These are phyloP conservation scores for Salvator merianae DNA, from an alignment of 2,113 vertebrate genomes.

Conservation along the genomic window DNA sequence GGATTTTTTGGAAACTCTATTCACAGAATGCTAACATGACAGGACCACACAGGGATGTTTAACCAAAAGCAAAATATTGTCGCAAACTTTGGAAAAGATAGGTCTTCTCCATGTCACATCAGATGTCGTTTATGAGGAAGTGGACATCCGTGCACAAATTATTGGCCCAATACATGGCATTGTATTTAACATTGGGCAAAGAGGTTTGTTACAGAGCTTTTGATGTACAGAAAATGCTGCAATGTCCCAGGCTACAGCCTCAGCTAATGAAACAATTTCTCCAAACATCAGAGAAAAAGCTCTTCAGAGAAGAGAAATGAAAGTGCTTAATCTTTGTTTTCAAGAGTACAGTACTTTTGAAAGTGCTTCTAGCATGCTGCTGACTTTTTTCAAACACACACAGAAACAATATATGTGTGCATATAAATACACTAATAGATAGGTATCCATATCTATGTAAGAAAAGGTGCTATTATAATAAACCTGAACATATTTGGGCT, in stretches of 20 bases:
- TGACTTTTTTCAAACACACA: slow-evolving; percentile 21
- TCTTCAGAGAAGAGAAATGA: slow-evolving; percentile 55
- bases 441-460: background rate
- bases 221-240: slow-evolving; percentile 19
- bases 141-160: background rate
- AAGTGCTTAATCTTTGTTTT: slow-evolving; percentile 69
- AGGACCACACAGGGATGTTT: background rate
- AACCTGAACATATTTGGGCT: slow-evolving; percentile 46
- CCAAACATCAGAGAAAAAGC: slow-evolving; percentile 45
- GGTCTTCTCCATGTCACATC: background rate
- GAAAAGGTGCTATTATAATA: slow-evolving; percentile 54
- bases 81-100: background rate
- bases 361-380: slow-evolving; percentile 55
- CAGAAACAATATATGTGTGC: background rate
- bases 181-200: background rate
- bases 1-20: background rate
- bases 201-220: background rate
- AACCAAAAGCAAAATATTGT: background rate
- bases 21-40: background rate
- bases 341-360: slow-evolving; percentile 62
- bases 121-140: background rate
- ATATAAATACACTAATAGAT: background rate
- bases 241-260: slow-evolving; percentile 35
- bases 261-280: slow-evolving; percentile 16
- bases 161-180: background rate